Evolutionary conservation across 2,113 vertebrate species (phyloP), one percentile per base, ranked within the genome.

Genomic region (Bucco capensis): DNA sequence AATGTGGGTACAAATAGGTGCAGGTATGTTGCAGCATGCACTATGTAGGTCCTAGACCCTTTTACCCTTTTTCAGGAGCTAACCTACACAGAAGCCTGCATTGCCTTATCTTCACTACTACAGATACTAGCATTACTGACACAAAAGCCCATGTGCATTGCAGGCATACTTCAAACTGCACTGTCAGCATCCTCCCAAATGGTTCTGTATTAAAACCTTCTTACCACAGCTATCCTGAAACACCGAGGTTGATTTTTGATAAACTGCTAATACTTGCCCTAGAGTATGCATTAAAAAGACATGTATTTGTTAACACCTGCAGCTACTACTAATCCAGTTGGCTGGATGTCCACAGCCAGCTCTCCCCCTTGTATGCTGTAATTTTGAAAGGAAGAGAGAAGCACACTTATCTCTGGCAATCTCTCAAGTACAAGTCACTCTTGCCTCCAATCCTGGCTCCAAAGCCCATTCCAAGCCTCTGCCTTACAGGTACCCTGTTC

Each of bases 341-440:
- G 88, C 91, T 80, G 74, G 47, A 33, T 69, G 76, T 80, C 47
- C 33, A 75, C 37, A 57, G 88, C 66, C 84, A 80, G 82, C 81
- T 76, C 83, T 71, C 49, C 51, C 42, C 46, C 83, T 8, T 50
- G 65, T 9, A 44, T 46, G 42, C 53, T 9, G 61, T 21, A 33
- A 81, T 61, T 93, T 17, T 44, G 86, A 79, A 71, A 89, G 90
- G 91, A 89, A 95, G 88, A 70, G 65, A 91, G 86, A 82, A 86
- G 78, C 88, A 86, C 70, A 65, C 8, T 96, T 94, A 94, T 96
- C 95, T 96, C 80, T 96, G 96, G 96, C 96, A 96, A 96, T 90
- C 69, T 78, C 81, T 89, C 73, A 89, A 96, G 50, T 30, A 27
- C 83, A 54, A 83, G 91, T 77, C 94, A 73, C 82, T 89, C 56